These are phyloP conservation scores for Progne subis DNA, from an alignment of 2,113 vertebrate species.

Conservation along the genomic window DNA sequence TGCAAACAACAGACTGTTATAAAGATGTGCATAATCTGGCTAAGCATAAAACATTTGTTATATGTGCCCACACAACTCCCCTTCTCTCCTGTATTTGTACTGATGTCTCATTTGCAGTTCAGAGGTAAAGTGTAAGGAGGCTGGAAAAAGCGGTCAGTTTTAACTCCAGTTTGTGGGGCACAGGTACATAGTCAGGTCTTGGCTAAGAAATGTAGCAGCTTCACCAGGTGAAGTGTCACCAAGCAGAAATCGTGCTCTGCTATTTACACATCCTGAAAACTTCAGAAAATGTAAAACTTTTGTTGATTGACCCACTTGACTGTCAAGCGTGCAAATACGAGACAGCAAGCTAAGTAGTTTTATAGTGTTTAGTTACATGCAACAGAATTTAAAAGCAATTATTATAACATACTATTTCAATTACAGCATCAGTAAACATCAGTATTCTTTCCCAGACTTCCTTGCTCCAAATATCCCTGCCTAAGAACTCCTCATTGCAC, in stretches of 20 bases:
- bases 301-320: not conserved
- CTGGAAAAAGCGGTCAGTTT: not conserved
- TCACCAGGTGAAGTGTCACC: not conserved
- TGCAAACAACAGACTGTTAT: not conserved
- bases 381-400: not conserved
- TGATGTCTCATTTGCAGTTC: not conserved
- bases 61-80: rapidly evolving
- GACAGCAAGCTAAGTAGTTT: not conserved
- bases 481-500: not conserved
- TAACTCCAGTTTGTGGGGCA: not conserved
- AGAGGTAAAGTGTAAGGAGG: not conserved
- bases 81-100: not conserved
- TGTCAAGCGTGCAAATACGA: not conserved
- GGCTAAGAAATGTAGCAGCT: not conserved
- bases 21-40: not conserved
- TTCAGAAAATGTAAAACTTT: not conserved
- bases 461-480: not conserved
- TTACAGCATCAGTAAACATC: not conserved
- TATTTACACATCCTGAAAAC: not conserved
- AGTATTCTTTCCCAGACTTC: not conserved
- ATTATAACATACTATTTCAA: not conserved
- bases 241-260: not conserved
- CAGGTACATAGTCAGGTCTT: not conserved
- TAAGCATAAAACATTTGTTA: not conserved
- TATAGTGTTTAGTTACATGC: not conserved